Conservation (phyloP, 1,140 invertebrate species). For the Lineus longissimus region DNA sequence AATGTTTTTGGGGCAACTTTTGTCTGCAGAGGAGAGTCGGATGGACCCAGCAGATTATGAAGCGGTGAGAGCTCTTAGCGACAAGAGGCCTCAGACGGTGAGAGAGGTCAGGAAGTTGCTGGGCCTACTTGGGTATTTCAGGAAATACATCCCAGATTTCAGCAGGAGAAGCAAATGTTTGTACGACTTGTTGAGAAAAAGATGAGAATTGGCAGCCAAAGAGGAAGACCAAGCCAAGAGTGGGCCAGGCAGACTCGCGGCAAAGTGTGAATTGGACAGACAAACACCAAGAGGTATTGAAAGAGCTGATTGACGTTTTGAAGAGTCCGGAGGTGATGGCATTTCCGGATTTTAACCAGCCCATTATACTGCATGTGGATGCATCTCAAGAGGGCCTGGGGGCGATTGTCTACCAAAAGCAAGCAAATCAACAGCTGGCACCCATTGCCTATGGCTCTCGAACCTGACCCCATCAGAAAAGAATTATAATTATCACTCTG, state of each 20-base stretch:
- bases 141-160: conserved; percentile 42
- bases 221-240: background rate
- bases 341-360: no score
- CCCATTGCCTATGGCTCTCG: conserved; percentile 29
- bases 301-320: conserved; percentile 32
- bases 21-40: conserved; percentile 24
- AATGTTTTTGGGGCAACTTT: conserved; percentile 23
- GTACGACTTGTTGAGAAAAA: conserved; percentile 18
- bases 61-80: conserved; percentile 45
- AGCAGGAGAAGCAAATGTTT: background rate
- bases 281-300: conserved; percentile 9
- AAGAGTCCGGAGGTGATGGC: conserved; percentile 6
- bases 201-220: conserved; percentile 28
- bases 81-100: conserved; percentile 28
- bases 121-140: conserved; percentile 53
- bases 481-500: conserved; percentile 8
- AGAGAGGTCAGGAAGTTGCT: conserved; percentile 52
- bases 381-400: no score
- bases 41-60: conserved; percentile 49
- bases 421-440: conserved; percentile 6
- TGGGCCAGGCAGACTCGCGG: conserved; percentile 9
- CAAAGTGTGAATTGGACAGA: conserved; percentile 11
- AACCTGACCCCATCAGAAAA: conserved; percentile 10
- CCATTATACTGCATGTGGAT: no score
- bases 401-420: no score